Evolutionary conservation across 2,113 vertebrate species (phyloP).

Genomic region (Sardina pilchardus): DNA sequence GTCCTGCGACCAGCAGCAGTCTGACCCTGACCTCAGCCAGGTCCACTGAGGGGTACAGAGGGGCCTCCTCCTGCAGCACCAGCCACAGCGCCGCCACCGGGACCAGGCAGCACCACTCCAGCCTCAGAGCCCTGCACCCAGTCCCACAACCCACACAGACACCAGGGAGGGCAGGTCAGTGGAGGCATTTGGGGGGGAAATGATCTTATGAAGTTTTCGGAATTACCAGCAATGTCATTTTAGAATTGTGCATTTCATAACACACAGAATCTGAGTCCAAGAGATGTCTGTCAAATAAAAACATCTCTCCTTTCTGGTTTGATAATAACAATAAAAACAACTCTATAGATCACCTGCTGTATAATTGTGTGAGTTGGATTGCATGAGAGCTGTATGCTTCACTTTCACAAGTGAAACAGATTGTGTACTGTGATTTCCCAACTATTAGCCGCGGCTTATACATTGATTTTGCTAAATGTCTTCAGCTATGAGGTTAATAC

Average conservation of each 20-base stretch:
- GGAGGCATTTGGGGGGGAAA: no score
- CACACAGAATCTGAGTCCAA: no score
- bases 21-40: conserved; percentile 44
- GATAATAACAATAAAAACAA: no score
- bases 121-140: conserved; percentile 2
- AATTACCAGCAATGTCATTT: neutral
- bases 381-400: no score
- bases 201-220: neutral
- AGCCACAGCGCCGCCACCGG: conserved; percentile 54
- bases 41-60: conserved; percentile 42
- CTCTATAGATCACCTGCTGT: neutral
- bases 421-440: no score
- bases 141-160: neutral
- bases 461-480: no score
- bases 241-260: neutral
- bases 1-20: conserved; percentile 48
- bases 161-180: neutral
- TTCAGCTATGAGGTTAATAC: no score
- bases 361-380: no score
- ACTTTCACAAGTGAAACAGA: neutral
- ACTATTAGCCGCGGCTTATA: no score
- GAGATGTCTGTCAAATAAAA: no score
- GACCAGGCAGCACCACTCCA: conserved; percentile 43
- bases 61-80: conserved; percentile 60
- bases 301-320: no score